Evolutionary conservation across 2,797 vertebrate species (phyloP), one percentile per base, ranked within the genome.

Genomic region (Balearica regulorum): DNA sequence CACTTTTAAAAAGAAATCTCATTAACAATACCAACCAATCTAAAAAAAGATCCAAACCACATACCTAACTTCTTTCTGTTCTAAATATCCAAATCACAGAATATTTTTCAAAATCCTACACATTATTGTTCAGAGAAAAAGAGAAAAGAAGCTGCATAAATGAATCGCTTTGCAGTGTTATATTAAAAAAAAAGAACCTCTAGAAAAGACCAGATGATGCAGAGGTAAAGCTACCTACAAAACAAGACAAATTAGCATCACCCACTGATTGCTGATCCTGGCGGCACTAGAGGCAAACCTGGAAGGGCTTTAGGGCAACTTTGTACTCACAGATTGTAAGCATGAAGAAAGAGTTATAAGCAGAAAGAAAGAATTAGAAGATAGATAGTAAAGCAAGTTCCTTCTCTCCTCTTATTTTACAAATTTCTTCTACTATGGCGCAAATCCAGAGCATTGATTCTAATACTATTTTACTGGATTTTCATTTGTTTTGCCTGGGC

Each of bases 401-500:
- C 51, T 93, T 71, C 39, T 80, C 53, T 81, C 37, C 21, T 75
- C 46, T 62, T 64, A 92, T 79, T 96, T 96, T 87, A 93, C 18
- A 60, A 33, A 87, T 94, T 96, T 90, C 69, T 68, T 94, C 80
- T 90, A 75, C 91, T 88, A 57, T 49, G 48, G 87, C 96, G 87
- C 72, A 96, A 97, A 97, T 87, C 84, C 41, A 94, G 78, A 94
- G 78, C 85, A 83, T n/a, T 93, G 97, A 98, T 93, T 96, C n/a
- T 65, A 94, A 97, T 91, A 96, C 91, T 82, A 89, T 97, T 98
- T 98, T 96, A 97, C 97, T 96, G 90, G 95, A 97, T 98, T 98
- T 98, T 93, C 96, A 96, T 97, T 98, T 97, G 96, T 97, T 97
- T 98, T 98, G 98, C 96, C 96, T 97, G 84, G 95, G 94, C 90